A percentile compares a stretch with the other conserved stretches of the same genome.
phyloP scores from a whole-genome alignment of 2,797 vertebrate genomes.

The Orestias chungarensis region DNA sequence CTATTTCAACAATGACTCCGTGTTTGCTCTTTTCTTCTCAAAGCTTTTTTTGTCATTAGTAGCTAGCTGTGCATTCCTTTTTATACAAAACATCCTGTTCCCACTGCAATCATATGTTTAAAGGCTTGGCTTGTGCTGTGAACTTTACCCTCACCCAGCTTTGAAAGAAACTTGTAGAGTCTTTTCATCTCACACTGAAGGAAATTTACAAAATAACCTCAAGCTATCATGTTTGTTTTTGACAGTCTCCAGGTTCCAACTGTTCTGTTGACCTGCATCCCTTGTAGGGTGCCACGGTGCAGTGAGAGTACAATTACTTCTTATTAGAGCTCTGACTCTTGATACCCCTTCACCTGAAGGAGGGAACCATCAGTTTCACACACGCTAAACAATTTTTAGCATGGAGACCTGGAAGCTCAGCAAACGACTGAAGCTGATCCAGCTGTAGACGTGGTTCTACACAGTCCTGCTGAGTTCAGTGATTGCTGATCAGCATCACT shows the following conservation, averaged over 20 bases:
- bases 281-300: conserved; percentile 40
- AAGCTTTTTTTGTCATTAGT: conserved; percentile 52
- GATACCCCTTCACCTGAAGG: conserved; percentile 58
- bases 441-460: conserved; percentile 50
- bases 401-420: conserved; percentile 48
- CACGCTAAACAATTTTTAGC: conserved; percentile 57
- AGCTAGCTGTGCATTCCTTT: conserved; percentile 48
- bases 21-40: conserved; percentile 71
- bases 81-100: conserved; percentile 35
- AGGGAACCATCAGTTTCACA: conserved; percentile 55
- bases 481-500: conserved; percentile 67
- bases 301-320: conserved; percentile 60
- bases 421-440: conserved; percentile 55
- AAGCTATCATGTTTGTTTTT: conserved; percentile 47
- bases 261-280: conserved; percentile 55
- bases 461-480: conserved; percentile 74
- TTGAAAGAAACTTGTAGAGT: conserved; percentile 31
- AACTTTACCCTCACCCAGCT: conserved; percentile 18
- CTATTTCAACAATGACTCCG: conserved; percentile 71
- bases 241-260: conserved; percentile 50
- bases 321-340: conserved; percentile 68
- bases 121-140: conserved; percentile 29
- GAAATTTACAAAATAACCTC: conserved; percentile 36
- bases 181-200: conserved; percentile 35
- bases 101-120: conserved; percentile 42